Conservation (phyloP, 1,140 invertebrate species). For the Drosophila subobscura region DNA sequence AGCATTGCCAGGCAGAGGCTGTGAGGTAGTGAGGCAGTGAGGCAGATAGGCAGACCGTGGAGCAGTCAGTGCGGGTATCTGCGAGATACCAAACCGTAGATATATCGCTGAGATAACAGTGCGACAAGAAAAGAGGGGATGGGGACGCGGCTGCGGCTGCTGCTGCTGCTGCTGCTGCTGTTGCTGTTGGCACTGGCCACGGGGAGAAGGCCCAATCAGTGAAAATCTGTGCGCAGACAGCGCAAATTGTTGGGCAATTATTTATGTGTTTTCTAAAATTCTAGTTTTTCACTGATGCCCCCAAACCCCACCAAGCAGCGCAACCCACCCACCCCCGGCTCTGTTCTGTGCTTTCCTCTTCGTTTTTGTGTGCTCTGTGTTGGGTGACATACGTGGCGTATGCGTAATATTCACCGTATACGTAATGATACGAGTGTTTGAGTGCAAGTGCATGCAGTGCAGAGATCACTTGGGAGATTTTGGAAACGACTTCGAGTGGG, state of each 20-base stretch:
- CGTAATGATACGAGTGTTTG: conserved; percentile 9
- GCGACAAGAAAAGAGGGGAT: conserved; percentile 4
- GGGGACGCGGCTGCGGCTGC: too few species aligned
- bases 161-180: conserved; percentile 5
- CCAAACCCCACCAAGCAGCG: too few species aligned
- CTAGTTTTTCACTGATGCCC: conserved; percentile 1
- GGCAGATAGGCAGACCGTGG: conserved; percentile 15
- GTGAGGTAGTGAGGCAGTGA: background rate
- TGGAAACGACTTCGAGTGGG: background rate
- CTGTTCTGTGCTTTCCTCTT: background rate
- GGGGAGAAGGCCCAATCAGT: conserved; percentile 39
- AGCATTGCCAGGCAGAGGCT: conserved; percentile 8
- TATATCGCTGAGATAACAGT: conserved; percentile 31
- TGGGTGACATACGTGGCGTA: conserved; percentile 17
- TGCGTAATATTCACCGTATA: conserved; percentile 51
- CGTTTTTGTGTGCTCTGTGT: background rate
- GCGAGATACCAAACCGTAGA: conserved; percentile 14
- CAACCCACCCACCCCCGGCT: too few species aligned
- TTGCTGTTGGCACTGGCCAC: background rate
- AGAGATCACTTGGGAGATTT: conserved; percentile 1
- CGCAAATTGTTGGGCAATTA: conserved; percentile 80
- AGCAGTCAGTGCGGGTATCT: conserved; percentile 15
- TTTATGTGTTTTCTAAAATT: conserved; percentile 57
- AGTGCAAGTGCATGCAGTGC: background rate
- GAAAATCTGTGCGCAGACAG: conserved; percentile 79